Conservation (phyloP, 2,888 invertebrate genomes). For the Bhutanitis thaidina region DNA sequence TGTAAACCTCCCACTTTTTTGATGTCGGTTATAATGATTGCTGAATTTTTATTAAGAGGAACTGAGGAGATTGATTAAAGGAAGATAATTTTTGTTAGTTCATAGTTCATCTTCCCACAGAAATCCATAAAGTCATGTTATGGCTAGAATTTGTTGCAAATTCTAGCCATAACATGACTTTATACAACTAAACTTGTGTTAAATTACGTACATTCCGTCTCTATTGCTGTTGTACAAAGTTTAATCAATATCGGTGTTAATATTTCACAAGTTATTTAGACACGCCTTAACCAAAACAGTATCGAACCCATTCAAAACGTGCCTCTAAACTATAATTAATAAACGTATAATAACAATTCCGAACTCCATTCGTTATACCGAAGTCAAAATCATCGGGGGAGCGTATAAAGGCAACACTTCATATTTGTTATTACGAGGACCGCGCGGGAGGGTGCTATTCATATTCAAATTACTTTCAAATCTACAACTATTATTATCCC, state of each 20-base stretch:
- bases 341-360: constrained; percentile 47
- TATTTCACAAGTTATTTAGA: constrained; percentile 33
- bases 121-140: no score
- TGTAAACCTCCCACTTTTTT: no score
- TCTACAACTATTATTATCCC: constrained; percentile 79
- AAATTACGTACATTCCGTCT: no score
- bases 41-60: no score
- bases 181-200: no score
- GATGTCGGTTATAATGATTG: no score
- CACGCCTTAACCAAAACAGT: constrained; percentile 26
- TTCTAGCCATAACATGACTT: no score
- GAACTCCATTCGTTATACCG: constrained; percentile 62
- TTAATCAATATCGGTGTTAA: constrained; percentile 13
- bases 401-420: constrained; percentile 70
- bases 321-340: constrained; percentile 59
- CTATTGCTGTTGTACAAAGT: not conserved
- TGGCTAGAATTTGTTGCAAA: no score
- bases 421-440: constrained; percentile 75
- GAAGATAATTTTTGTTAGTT: no score
- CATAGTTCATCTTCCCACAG: no score
- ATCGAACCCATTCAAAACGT: constrained; percentile 26
- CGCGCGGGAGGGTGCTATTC: constrained; percentile 75
- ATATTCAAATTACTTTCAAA: constrained; percentile 79
- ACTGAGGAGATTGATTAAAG: no score
- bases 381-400: constrained; percentile 71